A percentile compares a stretch with the other conserved stretches of the same genome.
Conservation (phyloP, 2,113 vertebrate species). For the Tragelaphus strepsiceros region DNA sequence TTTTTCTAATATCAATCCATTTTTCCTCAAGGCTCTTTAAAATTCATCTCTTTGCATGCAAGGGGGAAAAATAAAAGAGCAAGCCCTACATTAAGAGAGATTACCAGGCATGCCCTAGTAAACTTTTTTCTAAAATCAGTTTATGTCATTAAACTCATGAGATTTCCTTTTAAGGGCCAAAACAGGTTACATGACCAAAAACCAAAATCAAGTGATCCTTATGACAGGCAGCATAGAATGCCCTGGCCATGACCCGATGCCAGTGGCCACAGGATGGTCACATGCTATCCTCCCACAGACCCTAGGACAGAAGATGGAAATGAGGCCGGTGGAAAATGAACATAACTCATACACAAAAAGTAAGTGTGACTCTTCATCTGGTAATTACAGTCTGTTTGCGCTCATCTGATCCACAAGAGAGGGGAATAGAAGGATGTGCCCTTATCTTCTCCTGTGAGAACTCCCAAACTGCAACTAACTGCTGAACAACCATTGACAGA, state of each 20-base stretch:
- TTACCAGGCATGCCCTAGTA: not conserved
- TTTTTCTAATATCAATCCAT: not conserved
- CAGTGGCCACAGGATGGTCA: not conserved
- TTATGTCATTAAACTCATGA: not conserved
- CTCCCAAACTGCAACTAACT: not conserved
- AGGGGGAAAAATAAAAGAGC: not conserved
- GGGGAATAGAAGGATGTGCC: not conserved
- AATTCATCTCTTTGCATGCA: not conserved
- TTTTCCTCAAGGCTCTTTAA: slow-evolving; percentile 44
- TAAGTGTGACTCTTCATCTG: not conserved
- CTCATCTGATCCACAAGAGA: not conserved
- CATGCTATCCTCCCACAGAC: fast-evolving
- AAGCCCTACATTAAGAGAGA: not conserved
- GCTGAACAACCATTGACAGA: not conserved
- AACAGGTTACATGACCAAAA: not conserved
- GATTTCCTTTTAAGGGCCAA: not conserved
- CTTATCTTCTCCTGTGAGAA: not conserved
- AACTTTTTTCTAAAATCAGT: not conserved
- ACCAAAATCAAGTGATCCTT: not conserved
- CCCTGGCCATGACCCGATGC: fast-evolving
- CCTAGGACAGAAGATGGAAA: not conserved
- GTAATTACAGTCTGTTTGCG: not conserved
- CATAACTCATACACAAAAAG: not conserved
- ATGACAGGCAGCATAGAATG: not conserved
- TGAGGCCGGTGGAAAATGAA: not conserved